Base-by-base conservation (phyloP, 2,888 invertebrate genomes). In the Latrodectus elegans region DNA sequence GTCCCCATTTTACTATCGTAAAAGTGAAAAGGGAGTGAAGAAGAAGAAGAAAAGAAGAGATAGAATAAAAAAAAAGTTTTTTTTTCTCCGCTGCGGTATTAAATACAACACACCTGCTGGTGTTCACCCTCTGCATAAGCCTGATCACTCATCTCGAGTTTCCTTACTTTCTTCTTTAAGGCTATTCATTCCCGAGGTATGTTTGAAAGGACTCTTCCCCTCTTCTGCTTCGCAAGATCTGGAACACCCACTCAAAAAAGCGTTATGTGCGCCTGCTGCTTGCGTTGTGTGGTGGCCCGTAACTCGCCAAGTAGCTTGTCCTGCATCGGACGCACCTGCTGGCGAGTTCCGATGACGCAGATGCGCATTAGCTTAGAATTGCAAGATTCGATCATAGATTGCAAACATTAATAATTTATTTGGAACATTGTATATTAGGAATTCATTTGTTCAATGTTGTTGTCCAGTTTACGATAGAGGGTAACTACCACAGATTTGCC, bases 221-320 rank as follows among this genome's bases (percentile, higher is more conserved):
- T 17, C 80, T 75, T 64, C 65, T 65, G 52, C 51, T 38, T 15
- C 67, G 70, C 12, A 80, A 75, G 38, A 75, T 75, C 74, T 82
- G 67, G 78, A 81, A 87, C 86, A 77, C 86, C 86, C 86, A 87
- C 86, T 87, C 86, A 87, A 81, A 87, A 49, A 81, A 87, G 86
- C 86, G 86, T 87, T 87, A 87, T 77, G 15, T 26, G 60, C 60
- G 38, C 38, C 38, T 38, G 38, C 38, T 38, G 38, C 60, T 8
- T 12, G 60, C 10, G 60, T 60, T 60, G 60, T 60, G 14, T 60
- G 60, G 60, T 60, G 60, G 60, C 60, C 60, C 60, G 60, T 60
- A 60, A 60, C n/a, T 60, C n/a, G 60, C 12, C 60, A 60, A 60
- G 60, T 60, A 10, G 60, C n/a, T n/a, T 60, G 60, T 60, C 60